These are phyloP conservation scores for Cynoglossus semilaevis DNA, from an alignment of 2,113 vertebrate genomes.

Conservation along the genomic window DNA sequence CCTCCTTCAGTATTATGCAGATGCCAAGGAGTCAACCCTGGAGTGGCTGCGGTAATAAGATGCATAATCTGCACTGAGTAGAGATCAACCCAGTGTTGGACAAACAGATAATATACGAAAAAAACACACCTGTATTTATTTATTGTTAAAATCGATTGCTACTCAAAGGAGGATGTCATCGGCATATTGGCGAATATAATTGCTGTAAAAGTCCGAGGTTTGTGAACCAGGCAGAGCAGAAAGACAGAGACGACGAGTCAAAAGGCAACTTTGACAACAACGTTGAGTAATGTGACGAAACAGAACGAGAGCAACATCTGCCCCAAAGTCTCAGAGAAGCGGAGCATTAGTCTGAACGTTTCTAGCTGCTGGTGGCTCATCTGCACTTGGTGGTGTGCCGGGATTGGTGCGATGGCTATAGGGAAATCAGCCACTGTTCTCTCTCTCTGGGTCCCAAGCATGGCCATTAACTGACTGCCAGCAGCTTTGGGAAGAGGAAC, in stretches of 20 bases:
- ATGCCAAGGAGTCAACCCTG: slow-evolving; percentile 63
- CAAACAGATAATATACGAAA: slow-evolving; percentile 18
- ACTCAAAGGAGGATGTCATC: too few relatives aligned
- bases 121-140: slow-evolving; percentile 59
- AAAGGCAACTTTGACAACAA: slow-evolving; percentile 66
- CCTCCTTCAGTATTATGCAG: slow-evolving; percentile 76
- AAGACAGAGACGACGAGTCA: slow-evolving; percentile 25
- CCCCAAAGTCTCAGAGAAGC: slow-evolving; percentile 75
- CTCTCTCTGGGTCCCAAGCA: slow-evolving; percentile 76
- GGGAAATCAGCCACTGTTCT: slow-evolving; percentile 78
- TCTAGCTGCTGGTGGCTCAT: slow-evolving; percentile 76
- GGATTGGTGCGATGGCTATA: slow-evolving; percentile 74
- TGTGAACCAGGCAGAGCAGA: too few relatives aligned
- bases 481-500: slow-evolving; percentile 78
- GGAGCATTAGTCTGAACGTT: slow-evolving; percentile 75
- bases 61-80: slow-evolving; percentile 60
- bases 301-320: slow-evolving; percentile 73
- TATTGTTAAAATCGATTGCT: too few relatives aligned
- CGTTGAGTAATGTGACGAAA: slow-evolving; percentile 64
- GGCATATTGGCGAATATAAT: neutral
- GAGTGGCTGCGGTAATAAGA: slow-evolving; percentile 70
- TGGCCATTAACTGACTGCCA: slow-evolving; percentile 79
- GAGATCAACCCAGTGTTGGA: slow-evolving; percentile 46
- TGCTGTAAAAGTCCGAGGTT: slow-evolving; percentile 12
- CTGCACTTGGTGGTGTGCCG: slow-evolving; percentile 75